These are phyloP conservation scores for Paedocypris sp. DNA, from an alignment of 2,113 vertebrate genomes.

Conservation along the genomic window DNA sequence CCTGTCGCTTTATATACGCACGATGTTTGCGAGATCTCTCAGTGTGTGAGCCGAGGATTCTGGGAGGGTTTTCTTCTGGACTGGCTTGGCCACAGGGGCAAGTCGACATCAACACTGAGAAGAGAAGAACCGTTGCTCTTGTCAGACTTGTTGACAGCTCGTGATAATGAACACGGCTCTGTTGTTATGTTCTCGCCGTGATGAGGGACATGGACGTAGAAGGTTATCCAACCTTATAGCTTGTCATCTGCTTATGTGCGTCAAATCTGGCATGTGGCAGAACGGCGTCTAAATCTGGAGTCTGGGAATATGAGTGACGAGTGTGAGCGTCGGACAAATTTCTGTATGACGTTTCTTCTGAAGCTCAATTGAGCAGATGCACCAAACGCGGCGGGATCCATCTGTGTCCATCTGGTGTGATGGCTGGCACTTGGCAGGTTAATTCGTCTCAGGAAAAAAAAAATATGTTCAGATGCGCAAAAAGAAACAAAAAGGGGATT, in stretches of 20 bases:
- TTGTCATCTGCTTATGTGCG: constrained; percentile 19
- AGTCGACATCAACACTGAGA: neutral
- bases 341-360: constrained; percentile 43
- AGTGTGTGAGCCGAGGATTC: too few species aligned
- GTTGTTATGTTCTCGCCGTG: neutral
- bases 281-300: constrained; percentile 43
- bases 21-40: too few species aligned
- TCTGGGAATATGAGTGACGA: constrained; percentile 34
- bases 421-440: constrained; percentile 16
- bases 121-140: neutral
- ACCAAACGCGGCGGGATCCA: constrained; percentile 50
- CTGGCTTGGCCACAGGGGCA: neutral
- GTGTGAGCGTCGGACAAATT: constrained; percentile 44
- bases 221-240: constrained; percentile 36
- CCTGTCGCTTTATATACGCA: too few species aligned
- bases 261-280: constrained; percentile 40
- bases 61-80: too few species aligned
- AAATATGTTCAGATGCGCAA: too few species aligned
- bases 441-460: constrained; percentile 3
- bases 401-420: constrained; percentile 62
- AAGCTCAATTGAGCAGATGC: constrained; percentile 40
- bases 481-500: too few species aligned
- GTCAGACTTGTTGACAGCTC: neutral
- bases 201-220: neutral
- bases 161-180: neutral